Percentiles rank a stretch among this genome's conserved stretches.
phyloP scores from a whole-genome alignment of 2,797 vertebrate species.

The Cyclopterus lumpus region DNA sequence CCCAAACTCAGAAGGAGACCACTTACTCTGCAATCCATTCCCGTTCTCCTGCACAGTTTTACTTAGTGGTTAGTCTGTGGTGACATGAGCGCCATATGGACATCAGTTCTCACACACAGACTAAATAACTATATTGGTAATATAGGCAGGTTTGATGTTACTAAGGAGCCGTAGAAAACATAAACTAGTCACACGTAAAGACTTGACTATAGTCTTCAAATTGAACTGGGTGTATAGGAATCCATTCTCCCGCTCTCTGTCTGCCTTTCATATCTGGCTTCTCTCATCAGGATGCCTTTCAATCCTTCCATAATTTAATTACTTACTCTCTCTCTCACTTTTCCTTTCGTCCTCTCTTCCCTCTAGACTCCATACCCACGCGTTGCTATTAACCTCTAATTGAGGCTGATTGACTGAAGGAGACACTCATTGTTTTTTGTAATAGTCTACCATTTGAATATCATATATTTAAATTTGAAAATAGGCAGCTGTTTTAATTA shows the following conservation, averaged over 20 bases:
- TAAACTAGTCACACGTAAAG: conserved; percentile 5
- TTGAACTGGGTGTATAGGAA: conserved; percentile 10
- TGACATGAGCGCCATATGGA: not conserved
- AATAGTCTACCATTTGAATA: conserved; percentile 16
- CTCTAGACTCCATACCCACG: conserved; percentile 1
- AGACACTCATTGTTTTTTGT: conserved; percentile 25
- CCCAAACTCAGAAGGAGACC: not conserved
- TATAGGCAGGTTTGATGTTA: conserved; percentile 13
- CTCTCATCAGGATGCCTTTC: not conserved
- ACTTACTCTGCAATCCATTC: not conserved
- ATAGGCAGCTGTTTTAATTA: conserved; percentile 18
- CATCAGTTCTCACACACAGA: not conserved
- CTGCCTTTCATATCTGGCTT: not conserved
- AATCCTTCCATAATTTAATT: conserved; percentile 20
- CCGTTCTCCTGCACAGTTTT: not conserved
- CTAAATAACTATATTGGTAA: conserved; percentile 16
- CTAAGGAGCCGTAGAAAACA: conserved; percentile 12
- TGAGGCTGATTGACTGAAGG: conserved; percentile 32
- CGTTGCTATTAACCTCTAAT: conserved; percentile 34
- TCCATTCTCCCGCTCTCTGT: conserved; percentile 1
- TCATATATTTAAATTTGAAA: conserved; percentile 21
- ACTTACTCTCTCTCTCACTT: conserved; percentile 4
- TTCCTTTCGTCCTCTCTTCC: conserved; percentile 16
- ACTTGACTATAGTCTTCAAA: conserved; percentile 29
- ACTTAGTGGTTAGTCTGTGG: not conserved